Percentiles rank a stretch among this genome's conserved stretches.
phyloP scores from a whole-genome alignment of 2,797 vertebrate species.

The Setipinna tenuifilis region DNA sequence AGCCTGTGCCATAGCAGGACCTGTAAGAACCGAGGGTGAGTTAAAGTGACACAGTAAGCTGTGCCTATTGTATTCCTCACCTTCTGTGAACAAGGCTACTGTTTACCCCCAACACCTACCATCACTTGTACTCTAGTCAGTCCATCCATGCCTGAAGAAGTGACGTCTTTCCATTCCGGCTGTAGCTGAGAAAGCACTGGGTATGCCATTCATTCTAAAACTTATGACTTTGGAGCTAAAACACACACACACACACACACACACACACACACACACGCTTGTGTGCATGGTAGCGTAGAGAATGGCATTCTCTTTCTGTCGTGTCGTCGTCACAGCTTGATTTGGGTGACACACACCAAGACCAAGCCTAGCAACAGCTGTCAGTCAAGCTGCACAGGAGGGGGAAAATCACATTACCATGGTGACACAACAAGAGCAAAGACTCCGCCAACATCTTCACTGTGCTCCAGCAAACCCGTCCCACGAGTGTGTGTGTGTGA shows the following conservation, averaged over 20 bases:
- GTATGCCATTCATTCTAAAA: not conserved
- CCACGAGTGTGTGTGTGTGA: not conserved
- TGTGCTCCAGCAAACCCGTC: constrained; percentile 8
- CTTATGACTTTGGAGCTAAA: not conserved
- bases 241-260: constrained; percentile 8
- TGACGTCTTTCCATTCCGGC: constrained; percentile 35
- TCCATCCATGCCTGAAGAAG: too few species aligned
- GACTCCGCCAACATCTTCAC: not conserved
- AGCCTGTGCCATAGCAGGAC: too few species aligned
- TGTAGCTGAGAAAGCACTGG: not conserved
- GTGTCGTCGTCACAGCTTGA: constrained; percentile 35
- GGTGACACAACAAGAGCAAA: constrained; percentile 13
- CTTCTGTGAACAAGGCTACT: too few species aligned
- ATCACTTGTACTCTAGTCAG: too few species aligned
- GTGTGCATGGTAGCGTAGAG: constrained; percentile 13
- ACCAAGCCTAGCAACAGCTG: constrained; percentile 38
- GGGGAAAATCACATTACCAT: constrained; percentile 50
- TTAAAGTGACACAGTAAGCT: too few species aligned
- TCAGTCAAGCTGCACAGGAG: constrained; percentile 61
- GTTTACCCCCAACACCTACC: too few species aligned
- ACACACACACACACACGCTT: not conserved
- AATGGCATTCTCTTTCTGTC: constrained; percentile 40
- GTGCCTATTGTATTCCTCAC: too few species aligned
- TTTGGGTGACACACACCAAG: constrained; percentile 24
- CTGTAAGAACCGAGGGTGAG: too few species aligned